Evolutionary conservation across 2,888 invertebrate genomes (phyloP).

Genomic region (Heliconius ismenius): DNA sequence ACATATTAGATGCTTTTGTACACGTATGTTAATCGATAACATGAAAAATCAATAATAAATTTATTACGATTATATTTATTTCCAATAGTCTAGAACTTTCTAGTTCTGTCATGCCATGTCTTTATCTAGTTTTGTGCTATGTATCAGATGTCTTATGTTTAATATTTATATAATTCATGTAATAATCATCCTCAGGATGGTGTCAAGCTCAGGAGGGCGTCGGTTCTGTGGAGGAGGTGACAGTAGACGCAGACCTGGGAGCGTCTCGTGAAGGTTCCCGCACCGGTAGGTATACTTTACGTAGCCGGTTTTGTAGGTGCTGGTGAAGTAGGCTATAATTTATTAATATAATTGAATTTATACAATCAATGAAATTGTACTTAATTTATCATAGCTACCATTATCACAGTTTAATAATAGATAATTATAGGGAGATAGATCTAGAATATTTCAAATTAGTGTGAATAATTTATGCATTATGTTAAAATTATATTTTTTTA

Average conservation of each 20-base stretch:
- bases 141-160: neutral
- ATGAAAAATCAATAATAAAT: neutral
- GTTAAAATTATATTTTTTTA: neutral
- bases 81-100: slow-evolving; percentile 15
- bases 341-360: slow-evolving; percentile 12
- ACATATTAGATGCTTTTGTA: neutral
- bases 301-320: slow-evolving; percentile 1
- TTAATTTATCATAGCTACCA: neutral
- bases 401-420: neutral
- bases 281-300: slow-evolving; percentile 84
- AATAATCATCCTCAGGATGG: slow-evolving; percentile 63
- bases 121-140: neutral
- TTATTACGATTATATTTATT: neutral
- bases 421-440: neutral
- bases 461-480: neutral
- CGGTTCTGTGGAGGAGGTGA: slow-evolving; percentile 77
- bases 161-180: no score
- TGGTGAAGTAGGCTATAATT: neutral
- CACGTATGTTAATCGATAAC: neutral
- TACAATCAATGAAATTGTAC: neutral
- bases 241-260: slow-evolving; percentile 90
- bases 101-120: neutral
- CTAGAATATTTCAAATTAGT: neutral
- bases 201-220: slow-evolving; percentile 69
- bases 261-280: slow-evolving; percentile 93